Percentiles rank a stretch among this genome's conserved stretches.
Conservation (phyloP, 2,888 invertebrate species). For the Dicranocentrus wangi region DNA sequence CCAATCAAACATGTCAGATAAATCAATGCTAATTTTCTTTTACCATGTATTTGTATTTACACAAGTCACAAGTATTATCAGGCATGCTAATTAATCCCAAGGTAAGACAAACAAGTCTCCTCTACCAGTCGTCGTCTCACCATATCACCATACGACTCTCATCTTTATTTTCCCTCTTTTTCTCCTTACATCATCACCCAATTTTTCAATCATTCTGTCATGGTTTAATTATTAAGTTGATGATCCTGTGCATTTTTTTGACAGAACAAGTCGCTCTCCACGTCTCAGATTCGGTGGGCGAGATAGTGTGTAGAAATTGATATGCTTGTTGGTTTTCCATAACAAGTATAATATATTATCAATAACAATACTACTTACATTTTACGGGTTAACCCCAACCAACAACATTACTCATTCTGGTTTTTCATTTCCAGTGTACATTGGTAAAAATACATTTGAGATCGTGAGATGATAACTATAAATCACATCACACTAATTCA, state of each 20-base stretch:
- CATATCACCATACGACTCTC: not conserved
- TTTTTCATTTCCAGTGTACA: too few relatives aligned
- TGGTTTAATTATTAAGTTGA: slow-evolving; percentile 27
- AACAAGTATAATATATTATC: too few relatives aligned
- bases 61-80: slow-evolving; percentile 12
- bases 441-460: too few relatives aligned
- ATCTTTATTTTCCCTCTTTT: not conserved
- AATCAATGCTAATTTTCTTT: slow-evolving; percentile 34
- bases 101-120: slow-evolving; percentile 22
- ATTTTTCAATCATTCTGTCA: slow-evolving; percentile 32
- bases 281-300: not conserved
- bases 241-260: slow-evolving; percentile 17
- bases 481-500: too few relatives aligned
- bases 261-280: not conserved
- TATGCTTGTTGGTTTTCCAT: too few relatives aligned
- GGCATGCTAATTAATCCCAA: slow-evolving; percentile 32
- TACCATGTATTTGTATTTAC: slow-evolving; percentile 22
- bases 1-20: slow-evolving; percentile 41
- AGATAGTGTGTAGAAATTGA: slow-evolving; percentile 11
- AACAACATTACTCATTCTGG: too few relatives aligned
- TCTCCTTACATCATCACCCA: not conserved
- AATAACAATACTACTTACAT: too few relatives aligned
- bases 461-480: too few relatives aligned
- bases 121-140: not conserved
- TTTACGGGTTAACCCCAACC: too few relatives aligned